These are phyloP conservation scores for Rynchops niger DNA, from an alignment of 2,113 vertebrate genomes.

Conservation along the genomic window DNA sequence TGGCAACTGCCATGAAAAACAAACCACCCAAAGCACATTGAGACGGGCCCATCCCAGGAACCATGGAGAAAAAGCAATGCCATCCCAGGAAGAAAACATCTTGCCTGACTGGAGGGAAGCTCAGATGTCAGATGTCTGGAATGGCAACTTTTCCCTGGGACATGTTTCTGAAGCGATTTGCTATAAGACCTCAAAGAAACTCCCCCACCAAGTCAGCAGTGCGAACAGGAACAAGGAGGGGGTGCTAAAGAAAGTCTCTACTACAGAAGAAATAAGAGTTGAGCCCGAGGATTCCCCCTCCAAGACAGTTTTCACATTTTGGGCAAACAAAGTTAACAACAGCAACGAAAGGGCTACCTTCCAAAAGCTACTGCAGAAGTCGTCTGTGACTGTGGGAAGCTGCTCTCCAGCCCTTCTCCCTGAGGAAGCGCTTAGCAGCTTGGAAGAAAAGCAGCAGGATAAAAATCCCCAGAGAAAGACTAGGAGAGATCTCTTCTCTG, in stretches of 20 bases:
- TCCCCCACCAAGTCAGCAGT: background rate
- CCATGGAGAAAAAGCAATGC: fast-evolving
- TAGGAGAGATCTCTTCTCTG: slow-evolving; percentile 74
- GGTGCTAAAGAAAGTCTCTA: background rate
- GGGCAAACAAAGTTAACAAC: slow-evolving; percentile 49
- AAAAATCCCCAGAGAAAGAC: slow-evolving; percentile 46
- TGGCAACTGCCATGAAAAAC: background rate
- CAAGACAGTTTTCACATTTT: slow-evolving; percentile 56
- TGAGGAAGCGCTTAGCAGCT: background rate
- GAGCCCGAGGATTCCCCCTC: background rate
- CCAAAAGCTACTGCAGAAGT: slow-evolving; percentile 15
- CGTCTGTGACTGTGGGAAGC: background rate
- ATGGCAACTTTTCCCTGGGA: background rate
- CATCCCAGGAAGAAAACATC: background rate
- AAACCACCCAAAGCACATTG: background rate
- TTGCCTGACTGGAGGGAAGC: background rate
- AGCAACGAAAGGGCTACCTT: background rate
- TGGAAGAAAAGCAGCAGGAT: background rate
- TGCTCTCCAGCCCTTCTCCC: background rate
- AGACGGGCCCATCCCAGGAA: background rate
- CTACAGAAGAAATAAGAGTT: background rate
- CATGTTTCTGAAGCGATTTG: background rate
- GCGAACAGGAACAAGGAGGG: background rate
- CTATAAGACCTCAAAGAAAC: background rate
- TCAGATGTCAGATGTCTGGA: background rate